Base-by-base conservation (phyloP, 2,888 invertebrate species). In the Eubasilissa splendida region DNA sequence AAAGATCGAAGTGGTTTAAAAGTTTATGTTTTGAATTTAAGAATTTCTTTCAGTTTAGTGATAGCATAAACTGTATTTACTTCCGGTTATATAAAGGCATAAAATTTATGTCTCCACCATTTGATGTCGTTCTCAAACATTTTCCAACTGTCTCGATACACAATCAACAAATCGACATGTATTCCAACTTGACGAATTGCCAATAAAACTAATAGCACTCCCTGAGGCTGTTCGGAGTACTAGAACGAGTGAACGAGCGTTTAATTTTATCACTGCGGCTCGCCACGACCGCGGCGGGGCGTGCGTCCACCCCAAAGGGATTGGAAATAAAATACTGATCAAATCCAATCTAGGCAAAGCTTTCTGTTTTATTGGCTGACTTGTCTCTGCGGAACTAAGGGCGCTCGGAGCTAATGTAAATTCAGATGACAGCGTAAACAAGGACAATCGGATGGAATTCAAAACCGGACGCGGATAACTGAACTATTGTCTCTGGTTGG, bases 271-370 rank as follows among this genome's bases (percentile, higher is more conserved):
- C 71, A 71, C 54, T 31, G 7, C 71, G 53, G n/a, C 66, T 71
- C 71, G 53, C 54, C 54, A n/a, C 71, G 53, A 12, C 66, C 70
- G 2, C 12, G 53, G 31, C 54, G 11, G 54, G 53, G 42, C 22
- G 14, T 14, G 11, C 9, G n/a, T 2, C 14, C 4, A 9, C 75
- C 65, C 75, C 50, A n/a, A 56, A 42, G 33, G 50, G 79, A 52
- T 12, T 58, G n/a, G 79, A 79, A 75, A 79, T 79, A 79, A 79
- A 79, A 79, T 66, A 74, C 79, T 75, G 79, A 56, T 66, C 75
- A 65, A 74, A 75, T 75, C 68, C 79, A 79, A 79, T 79, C 79
- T 42, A 31, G 79, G 63, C n/a, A 74, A 42, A 74, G 74, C 74
- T 74, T 50, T 59, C 74, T 33, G 50, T 59, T 74, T 74, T 74